phyloP scores from a whole-genome alignment of 1,140 invertebrate species.

The Brachionus manjavacas region DNA sequence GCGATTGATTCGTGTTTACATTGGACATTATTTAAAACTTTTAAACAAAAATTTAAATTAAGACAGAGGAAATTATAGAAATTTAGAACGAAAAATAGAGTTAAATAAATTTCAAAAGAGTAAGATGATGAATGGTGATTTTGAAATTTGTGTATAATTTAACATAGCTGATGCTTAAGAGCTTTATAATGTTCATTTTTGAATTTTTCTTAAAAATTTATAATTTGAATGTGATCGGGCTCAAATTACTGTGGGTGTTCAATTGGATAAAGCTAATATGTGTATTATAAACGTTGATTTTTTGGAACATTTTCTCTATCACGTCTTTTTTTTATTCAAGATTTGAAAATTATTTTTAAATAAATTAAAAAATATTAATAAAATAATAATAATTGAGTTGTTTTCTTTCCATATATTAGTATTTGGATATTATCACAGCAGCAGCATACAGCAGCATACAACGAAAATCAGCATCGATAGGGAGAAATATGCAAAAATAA shows the following conservation, averaged over 20 bases:
- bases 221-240: neutral
- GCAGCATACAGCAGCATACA: neutral
- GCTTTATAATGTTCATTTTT: slow-evolving; percentile 33
- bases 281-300: neutral
- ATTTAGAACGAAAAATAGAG: neutral
- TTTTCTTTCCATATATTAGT: neutral
- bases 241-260: neutral
- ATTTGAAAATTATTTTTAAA: slow-evolving; percentile 8
- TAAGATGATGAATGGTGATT: slow-evolving; percentile 33
- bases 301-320: neutral
- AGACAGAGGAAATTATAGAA: neutral
- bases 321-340: neutral
- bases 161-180: neutral
- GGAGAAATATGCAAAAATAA: neutral
- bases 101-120: neutral
- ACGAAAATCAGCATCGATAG: neutral
- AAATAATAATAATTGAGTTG: neutral
- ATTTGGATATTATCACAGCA: neutral
- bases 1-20: slow-evolving; percentile 16
- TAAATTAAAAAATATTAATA: slow-evolving; percentile 4
- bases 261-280: neutral
- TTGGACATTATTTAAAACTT: slow-evolving; percentile 20
- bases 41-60: neutral
- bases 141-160: slow-evolving; percentile 36
- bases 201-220: neutral